A percentile compares a stretch with the other conserved stretches of the same genome.
phyloP scores from a whole-genome alignment of 1,140 invertebrate genomes.

The Danaus melanippus region DNA sequence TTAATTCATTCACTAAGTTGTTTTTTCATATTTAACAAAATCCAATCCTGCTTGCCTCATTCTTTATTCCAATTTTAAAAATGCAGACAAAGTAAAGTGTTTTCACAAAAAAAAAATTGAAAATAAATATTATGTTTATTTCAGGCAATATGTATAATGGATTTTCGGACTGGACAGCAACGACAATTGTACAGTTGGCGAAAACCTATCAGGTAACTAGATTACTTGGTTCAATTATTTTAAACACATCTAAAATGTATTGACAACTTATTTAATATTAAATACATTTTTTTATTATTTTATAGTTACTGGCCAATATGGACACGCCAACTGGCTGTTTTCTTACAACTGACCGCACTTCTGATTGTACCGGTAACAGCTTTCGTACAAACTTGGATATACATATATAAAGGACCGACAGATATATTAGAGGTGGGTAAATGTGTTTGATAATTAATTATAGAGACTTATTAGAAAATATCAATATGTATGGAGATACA shows the following conservation, averaged over 20 bases:
- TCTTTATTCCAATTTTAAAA: too few species aligned
- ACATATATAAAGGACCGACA: constrained; percentile 84
- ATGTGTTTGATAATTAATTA: background rate
- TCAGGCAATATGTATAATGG: constrained; percentile 82
- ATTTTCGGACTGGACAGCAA: constrained; percentile 83
- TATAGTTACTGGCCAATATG: constrained; percentile 80
- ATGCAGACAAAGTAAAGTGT: too few species aligned
- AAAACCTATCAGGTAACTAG: constrained; percentile 58
- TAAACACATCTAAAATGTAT: too few species aligned
- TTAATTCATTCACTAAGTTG: too few species aligned
- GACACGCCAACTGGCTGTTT: constrained; percentile 82
- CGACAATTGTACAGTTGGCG: constrained; percentile 82
- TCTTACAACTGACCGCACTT: constrained; percentile 84
- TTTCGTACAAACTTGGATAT: constrained; percentile 87
- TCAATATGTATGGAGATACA: too few species aligned
- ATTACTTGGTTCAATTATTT: background rate
- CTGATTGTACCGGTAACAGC: constrained; percentile 83
- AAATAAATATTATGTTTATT: too few species aligned
- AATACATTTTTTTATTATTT: constrained; percentile 1
- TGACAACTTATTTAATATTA: too few species aligned
- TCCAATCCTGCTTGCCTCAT: too few species aligned
- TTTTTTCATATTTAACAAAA: too few species aligned
- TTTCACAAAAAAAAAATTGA: background rate
- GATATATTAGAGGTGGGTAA: constrained; percentile 88
- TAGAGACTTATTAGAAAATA: too few species aligned